These are phyloP conservation scores for Watsonalla cultraria DNA, from an alignment of 2,888 invertebrate species.

Conservation along the genomic window DNA sequence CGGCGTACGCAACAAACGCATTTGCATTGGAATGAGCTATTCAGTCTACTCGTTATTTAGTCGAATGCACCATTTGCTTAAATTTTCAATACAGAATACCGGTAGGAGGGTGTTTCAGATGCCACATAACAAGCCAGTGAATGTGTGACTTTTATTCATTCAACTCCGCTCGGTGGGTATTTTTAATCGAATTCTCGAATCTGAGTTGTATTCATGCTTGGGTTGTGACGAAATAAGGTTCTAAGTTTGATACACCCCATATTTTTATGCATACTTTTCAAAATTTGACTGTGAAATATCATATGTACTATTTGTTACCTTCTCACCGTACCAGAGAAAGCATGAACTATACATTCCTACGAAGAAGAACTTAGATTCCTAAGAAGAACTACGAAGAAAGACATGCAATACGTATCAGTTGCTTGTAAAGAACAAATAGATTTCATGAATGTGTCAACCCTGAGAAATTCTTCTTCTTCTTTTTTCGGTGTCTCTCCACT, in stretches of 20 bases:
- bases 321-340: too few species aligned
- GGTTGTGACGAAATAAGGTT: slow-evolving; percentile 25
- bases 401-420: too few species aligned
- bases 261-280: not conserved
- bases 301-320: too few species aligned
- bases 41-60: slow-evolving; percentile 42
- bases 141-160: slow-evolving; percentile 52
- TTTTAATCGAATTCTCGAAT: slow-evolving; percentile 43
- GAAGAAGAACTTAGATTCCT: too few species aligned
- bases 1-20: slow-evolving; percentile 26
- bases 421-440: too few species aligned
- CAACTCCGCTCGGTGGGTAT: slow-evolving; percentile 30
- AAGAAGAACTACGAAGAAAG: too few species aligned
- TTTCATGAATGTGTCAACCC: too few species aligned
- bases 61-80: slow-evolving; percentile 51
- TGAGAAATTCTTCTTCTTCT: too few species aligned
- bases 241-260: slow-evolving; percentile 1
- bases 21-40: slow-evolving; percentile 54
- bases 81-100: slow-evolving; percentile 51
- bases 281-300: too few species aligned
- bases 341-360: too few species aligned
- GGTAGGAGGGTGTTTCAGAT: slow-evolving; percentile 27
- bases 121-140: slow-evolving; percentile 24
- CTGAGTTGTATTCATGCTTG: slow-evolving; percentile 30
- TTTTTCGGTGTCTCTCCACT: too few species aligned